Conservation (phyloP, 2,888 invertebrate genomes). For the Drosophila greeni region DNA sequence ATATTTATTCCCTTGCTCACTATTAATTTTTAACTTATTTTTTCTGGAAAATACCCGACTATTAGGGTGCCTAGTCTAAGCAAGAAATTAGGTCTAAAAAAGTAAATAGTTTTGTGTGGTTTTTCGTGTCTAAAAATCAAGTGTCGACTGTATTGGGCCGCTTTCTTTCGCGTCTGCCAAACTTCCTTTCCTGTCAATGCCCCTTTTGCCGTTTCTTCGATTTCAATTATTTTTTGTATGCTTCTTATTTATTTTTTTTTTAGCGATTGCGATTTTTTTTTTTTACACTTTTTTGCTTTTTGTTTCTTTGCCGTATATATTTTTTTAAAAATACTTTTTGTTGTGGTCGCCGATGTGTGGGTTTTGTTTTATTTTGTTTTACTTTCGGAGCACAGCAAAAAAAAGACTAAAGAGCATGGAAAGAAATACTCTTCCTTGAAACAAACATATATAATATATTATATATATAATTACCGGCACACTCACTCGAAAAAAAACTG, state of each 20-base stretch:
- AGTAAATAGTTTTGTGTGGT: too few species aligned
- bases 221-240: slow-evolving; percentile 22
- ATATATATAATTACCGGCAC: slow-evolving; percentile 25
- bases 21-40: not conserved
- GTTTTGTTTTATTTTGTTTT: slow-evolving; percentile 1
- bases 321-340: not conserved
- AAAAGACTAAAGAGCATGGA: slow-evolving; percentile 12
- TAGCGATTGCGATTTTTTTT: slow-evolving; percentile 13
- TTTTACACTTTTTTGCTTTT: slow-evolving; percentile 15
- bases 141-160: not conserved
- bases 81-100: not conserved
- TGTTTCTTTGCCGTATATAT: not conserved
- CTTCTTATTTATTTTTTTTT: slow-evolving; percentile 16
- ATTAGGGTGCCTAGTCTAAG: not conserved
- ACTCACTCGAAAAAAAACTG: slow-evolving; percentile 41
- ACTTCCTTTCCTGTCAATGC: slow-evolving; percentile 11
- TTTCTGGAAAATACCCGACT: not conserved
- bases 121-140: not conserved
- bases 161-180: slow-evolving; percentile 26
- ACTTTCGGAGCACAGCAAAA: slow-evolving; percentile 26
- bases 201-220: slow-evolving; percentile 19
- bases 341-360: slow-evolving; percentile 12
- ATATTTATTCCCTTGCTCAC: not conserved
- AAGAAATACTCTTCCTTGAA: slow-evolving; percentile 4
- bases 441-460: not conserved